A percentile compares a stretch with the other conserved stretches of the same genome.
phyloP scores from a whole-genome alignment of 2,113 vertebrate genomes.

The Uria lomvia region DNA sequence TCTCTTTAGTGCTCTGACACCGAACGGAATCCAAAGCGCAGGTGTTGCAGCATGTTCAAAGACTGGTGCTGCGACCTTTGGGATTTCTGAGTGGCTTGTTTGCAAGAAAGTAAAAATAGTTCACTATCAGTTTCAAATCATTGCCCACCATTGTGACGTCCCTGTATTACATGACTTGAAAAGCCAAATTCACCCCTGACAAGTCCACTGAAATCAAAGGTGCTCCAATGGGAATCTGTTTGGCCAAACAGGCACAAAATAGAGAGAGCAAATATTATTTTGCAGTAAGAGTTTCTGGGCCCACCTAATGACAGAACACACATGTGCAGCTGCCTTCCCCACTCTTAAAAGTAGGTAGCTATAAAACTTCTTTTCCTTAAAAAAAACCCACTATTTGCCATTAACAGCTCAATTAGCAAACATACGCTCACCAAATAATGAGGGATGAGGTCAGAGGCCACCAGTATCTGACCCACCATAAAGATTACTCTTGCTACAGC shows the following conservation, averaged over 20 bases:
- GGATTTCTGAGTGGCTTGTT: background rate
- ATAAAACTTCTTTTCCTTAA: background rate
- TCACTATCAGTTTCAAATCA: background rate
- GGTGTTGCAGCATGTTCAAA: background rate
- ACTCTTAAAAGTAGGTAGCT: background rate
- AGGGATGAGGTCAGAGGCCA: background rate
- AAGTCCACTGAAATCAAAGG: background rate
- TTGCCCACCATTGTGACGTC: background rate
- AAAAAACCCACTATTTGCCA: background rate
- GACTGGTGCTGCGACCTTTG: background rate
- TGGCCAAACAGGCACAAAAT: background rate
- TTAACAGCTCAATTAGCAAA: slow-evolving; percentile 5
- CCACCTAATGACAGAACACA: background rate
- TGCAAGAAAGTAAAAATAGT: background rate
- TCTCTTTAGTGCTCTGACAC: background rate
- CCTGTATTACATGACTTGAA: background rate
- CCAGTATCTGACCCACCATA: background rate
- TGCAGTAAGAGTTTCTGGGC: background rate
- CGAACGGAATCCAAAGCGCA: accelerated
- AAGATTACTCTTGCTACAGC: background rate
- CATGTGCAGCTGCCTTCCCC: background rate
- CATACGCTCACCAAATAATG: background rate
- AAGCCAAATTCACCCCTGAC: background rate
- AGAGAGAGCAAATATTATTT: background rate
- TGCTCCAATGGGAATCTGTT: background rate